Evolutionary conservation across 2,888 invertebrate species (phyloP), one percentile per base, ranked within the genome.

Genomic region (Oligia fasciuncula): DNA sequence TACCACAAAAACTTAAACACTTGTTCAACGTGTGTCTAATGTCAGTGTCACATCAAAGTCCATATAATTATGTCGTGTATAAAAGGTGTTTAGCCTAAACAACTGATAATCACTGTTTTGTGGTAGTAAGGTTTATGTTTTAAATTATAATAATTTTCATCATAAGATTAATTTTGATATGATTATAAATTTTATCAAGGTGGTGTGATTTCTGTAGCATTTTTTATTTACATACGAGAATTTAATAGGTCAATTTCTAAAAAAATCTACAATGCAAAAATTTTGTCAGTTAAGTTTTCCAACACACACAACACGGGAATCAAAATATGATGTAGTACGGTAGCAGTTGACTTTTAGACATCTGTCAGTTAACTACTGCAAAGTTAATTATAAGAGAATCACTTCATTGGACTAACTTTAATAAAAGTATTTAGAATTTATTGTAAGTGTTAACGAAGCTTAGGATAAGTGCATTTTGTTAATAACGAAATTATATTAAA

Each of bases 241-340:
- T 0, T 60, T 62, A n/a, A 19, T 6, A n/a, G 29, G 4, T 51
- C 14, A 46, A 74, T 5, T 40, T 35, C 6, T 6, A 19, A 29
- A 35, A 68, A 29, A 68, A n/a, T 13, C 2, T 11, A 46, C n/a
- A n/a, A 19, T 54, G 13, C 2, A 9, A 54, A n/a, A n/a, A 17
- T n/a, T 35, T 1, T 1, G 6, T 6, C 11, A 13, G 17, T n/a
- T 1, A 2, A 5, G 0, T 40, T n/a, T 54, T 29, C 0, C 0
- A 13, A 6, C 13, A 29, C 29, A 29, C 29, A 29, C 29, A 29
- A 17, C 11, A 70, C n/a, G 13, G 11, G 14, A 9, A 4, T 0
- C 29, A 29, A 68, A 68, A 49, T 49, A 6, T 19, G 19, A 13
- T 19, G 5, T 17, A 68, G 4, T 2, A 5, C 4, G 4, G 9